Conservation (phyloP, 2,888 invertebrate species). For the Folsomia manolachei region DNA sequence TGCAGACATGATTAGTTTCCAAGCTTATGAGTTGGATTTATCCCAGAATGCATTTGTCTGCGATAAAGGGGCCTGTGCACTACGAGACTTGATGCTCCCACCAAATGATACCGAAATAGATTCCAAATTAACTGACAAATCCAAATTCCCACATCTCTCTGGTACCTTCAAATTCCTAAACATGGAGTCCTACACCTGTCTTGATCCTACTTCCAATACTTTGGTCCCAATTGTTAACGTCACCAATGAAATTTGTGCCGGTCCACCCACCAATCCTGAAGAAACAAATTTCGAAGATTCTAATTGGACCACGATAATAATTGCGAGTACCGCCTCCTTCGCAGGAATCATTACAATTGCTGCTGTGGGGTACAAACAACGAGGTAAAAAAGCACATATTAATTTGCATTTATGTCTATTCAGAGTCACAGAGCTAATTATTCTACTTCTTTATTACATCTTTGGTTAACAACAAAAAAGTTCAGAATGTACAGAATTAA, state of each 20-base stretch:
- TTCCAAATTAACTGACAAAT: too few relatives aligned
- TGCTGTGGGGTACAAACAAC: conserved; percentile 56
- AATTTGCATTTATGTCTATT: too few relatives aligned
- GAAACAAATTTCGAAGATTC: conserved; percentile 3
- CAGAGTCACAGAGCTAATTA: too few relatives aligned
- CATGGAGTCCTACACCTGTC: conserved; percentile 32
- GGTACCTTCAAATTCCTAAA: background rate
- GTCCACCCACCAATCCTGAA: background rate
- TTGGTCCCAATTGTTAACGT: conserved; percentile 8
- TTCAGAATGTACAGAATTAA: too few relatives aligned
- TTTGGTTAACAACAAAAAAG: too few relatives aligned
- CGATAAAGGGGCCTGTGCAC: conserved; percentile 59
- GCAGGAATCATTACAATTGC: conserved; percentile 23
- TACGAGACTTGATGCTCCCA: conserved; percentile 27
- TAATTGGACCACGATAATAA: conserved; percentile 20
- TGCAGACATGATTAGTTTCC: conserved; percentile 55
- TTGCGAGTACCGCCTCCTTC: conserved; percentile 13
- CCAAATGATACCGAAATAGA: background rate
- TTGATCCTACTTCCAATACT: conserved; percentile 16
- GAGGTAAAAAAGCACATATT: too few relatives aligned
- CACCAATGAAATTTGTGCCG: conserved; percentile 23
- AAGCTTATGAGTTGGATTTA: conserved; percentile 56
- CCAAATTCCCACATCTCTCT: background rate
- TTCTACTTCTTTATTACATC: too few relatives aligned
- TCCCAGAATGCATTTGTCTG: conserved; percentile 63